Evolutionary conservation across 2,797 vertebrate genomes (phyloP).

Genomic region (Limnodromus scolopaceus): DNA sequence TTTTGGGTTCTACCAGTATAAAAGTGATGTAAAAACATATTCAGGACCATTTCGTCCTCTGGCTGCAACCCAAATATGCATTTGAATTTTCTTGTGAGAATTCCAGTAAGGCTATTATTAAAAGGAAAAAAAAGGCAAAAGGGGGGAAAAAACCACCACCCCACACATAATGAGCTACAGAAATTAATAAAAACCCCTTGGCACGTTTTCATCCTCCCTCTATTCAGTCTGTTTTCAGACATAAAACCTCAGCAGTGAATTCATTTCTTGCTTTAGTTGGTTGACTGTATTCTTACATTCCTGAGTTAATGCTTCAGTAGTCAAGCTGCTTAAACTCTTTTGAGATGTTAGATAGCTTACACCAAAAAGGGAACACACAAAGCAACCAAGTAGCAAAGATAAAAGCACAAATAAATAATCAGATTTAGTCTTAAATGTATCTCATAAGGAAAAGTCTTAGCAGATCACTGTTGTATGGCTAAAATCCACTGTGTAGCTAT

Average conservation of each 20-base stretch:
- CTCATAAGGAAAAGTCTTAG: neutral
- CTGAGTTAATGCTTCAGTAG: neutral
- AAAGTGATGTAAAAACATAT: neutral
- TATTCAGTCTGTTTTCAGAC: neutral
- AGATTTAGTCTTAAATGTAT: neutral
- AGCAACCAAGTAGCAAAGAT: neutral
- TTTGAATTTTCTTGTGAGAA: neutral
- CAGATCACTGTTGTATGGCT: neutral
- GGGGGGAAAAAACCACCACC: fast-evolving
- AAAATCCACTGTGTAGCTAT: neutral
- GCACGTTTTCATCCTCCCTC: neutral
- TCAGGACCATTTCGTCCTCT: neutral
- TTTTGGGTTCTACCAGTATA: neutral
- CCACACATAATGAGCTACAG: neutral
- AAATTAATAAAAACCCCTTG: neutral
- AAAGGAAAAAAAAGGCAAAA: neutral
- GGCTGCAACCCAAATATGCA: neutral
- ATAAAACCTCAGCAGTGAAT: neutral
- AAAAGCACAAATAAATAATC: neutral
- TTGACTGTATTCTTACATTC: neutral
- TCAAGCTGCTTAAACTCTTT: neutral
- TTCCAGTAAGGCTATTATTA: neutral
- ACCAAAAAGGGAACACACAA: neutral
- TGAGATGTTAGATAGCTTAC: neutral
- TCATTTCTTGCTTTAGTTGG: neutral